Base-by-base conservation (phyloP, 1,140 invertebrate species). In the Sesamia nonagrioides region DNA sequence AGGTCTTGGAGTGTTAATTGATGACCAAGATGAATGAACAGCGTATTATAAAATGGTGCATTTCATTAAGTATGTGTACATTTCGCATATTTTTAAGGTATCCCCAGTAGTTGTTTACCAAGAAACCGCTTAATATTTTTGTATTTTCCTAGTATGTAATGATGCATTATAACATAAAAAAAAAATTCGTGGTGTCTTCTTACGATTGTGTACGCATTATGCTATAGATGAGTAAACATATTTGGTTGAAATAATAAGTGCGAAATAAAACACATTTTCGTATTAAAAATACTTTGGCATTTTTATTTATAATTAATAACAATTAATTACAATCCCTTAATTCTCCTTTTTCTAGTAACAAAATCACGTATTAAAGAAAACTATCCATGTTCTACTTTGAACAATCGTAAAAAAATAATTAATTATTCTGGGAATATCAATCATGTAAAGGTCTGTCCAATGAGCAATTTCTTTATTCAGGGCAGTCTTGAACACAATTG, bases 171-270 rank as follows among this genome's bases (percentile, higher is more conserved):
- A 88, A 82, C 60, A 69, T 89, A 88, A 82, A 52, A 69, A 71
- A 72, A 82, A 90, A 89, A 86, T 88, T 89, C 85, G 91, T 93
- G 92, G 88, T 92, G 90, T 93, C 91, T 92, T 91, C 91, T 92
- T 88, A 89, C 85, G 90, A 92, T 88, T 89, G 89, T 92, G 91
- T 94, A 95, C 87, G 89, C 91, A 92, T 92, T 93, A 95, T 93
- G 93, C 92, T 95, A 93, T 95, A 94, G 90, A 90, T 89, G 89
- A 91, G 83, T 93, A 92, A 92, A 92, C 93, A 92, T 89, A 93
- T 94, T 95, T 94, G 89, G 88, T 95, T 94, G 92, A 92, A 94
- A 95, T 94, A 93, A 95, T 94, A 95, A 95, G 92, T 95, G 93
- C 92, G 93, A 94, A 95, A 95, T 95, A 95, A 95, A 95, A 95